These are phyloP conservation scores for Palloptera scutellata DNA, from an alignment of 2,888 invertebrate genomes.

Conservation along the genomic window DNA sequence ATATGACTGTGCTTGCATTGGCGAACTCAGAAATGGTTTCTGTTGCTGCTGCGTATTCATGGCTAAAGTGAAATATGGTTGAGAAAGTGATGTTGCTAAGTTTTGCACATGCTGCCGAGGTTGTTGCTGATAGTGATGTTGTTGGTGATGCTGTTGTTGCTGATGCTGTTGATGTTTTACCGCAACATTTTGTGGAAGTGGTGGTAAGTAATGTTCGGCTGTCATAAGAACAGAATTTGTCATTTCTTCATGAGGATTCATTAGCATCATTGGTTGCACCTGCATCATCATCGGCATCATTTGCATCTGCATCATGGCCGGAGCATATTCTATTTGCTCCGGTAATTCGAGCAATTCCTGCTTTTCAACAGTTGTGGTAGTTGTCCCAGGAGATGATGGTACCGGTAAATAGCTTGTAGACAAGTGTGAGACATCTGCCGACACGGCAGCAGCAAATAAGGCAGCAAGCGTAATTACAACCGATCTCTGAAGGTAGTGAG, in stretches of 20 bases:
- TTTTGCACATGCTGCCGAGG: neutral
- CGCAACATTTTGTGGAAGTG: slow-evolving; percentile 4
- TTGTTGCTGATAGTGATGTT: neutral
- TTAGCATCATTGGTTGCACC: neutral
- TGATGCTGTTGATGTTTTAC: slow-evolving; percentile 28
- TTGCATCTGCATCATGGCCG: neutral
- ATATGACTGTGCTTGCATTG: neutral
- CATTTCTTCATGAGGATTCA: too few species aligned
- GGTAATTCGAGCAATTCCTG: slow-evolving; percentile 53
- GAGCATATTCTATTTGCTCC: slow-evolving; percentile 52
- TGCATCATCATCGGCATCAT: neutral
- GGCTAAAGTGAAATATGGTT: neutral
- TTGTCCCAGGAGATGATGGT: neutral
- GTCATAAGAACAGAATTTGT: too few species aligned
- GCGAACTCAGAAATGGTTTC: neutral
- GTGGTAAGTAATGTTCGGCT: neutral
- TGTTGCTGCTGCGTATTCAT: neutral
- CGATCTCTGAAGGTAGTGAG: neutral
- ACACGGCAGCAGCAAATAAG: slow-evolving; percentile 39
- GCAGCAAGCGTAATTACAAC: slow-evolving; percentile 23
- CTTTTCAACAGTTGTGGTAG: slow-evolving; percentile 48
- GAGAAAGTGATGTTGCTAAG: too few species aligned
- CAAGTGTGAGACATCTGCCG: slow-evolving; percentile 54
- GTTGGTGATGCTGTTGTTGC: slow-evolving; percentile 8
- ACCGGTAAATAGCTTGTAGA: slow-evolving; percentile 50